These are phyloP conservation scores for Eutolmus rufibarbis DNA, from an alignment of 2,888 invertebrate genomes.

Conservation along the genomic window DNA sequence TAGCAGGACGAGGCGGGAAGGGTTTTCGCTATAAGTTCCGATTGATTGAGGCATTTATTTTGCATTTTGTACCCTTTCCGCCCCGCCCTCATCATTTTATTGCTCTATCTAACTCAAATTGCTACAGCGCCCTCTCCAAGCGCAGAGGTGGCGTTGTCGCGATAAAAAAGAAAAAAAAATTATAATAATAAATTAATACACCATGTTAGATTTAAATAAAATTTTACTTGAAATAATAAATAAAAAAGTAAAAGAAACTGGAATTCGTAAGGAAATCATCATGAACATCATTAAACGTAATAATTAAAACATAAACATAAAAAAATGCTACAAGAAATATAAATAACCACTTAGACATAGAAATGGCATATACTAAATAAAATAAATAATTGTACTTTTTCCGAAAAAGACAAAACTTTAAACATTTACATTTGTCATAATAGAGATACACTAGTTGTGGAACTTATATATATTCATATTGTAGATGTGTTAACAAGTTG, in stretches of 20 bases:
- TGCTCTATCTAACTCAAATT: background rate
- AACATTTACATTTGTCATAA: background rate
- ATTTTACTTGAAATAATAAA: conserved; percentile 16
- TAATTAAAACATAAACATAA: background rate
- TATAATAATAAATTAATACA: background rate
- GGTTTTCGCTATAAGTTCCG: background rate
- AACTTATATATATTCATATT: conserved; percentile 23
- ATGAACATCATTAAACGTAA: conserved; percentile 14
- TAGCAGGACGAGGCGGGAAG: background rate
- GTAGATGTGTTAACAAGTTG: conserved; percentile 36
- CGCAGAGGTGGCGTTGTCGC: background rate
- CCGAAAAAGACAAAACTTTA: conserved; percentile 33
- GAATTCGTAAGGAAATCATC: conserved; percentile 33
- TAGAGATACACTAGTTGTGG: conserved; percentile 25
- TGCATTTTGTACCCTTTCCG: background rate
- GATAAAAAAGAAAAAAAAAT: background rate
- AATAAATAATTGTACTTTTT: conserved; percentile 27
- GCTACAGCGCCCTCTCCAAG: background rate
- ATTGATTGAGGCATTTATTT: conserved; percentile 39
- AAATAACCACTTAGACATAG: conserved; percentile 19
- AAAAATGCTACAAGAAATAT: background rate
- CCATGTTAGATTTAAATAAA: background rate
- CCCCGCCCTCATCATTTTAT: conserved; percentile 17
- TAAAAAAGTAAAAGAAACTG: conserved; percentile 25
- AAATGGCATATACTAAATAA: conserved; percentile 1